Evolutionary conservation across 2,888 invertebrate species (phyloP), one percentile per base, ranked within the genome.

Genomic region (Folsomia manolachei): DNA sequence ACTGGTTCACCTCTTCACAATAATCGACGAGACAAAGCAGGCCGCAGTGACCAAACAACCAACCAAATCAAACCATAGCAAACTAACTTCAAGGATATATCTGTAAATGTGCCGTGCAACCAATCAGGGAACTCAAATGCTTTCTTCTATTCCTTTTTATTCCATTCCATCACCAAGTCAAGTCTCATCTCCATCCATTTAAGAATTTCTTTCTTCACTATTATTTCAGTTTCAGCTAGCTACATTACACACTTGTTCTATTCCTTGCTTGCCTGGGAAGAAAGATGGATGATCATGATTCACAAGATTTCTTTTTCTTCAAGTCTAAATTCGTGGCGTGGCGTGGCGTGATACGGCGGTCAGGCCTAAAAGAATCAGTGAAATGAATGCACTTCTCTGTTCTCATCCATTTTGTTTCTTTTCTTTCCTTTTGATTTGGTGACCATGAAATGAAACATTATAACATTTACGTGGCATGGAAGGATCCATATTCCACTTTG

Each of bases 381-480:
- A 39, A 4, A 39, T 39, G 39, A 39, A 39, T 39, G 39, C 39
- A 39, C 14, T 39, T 39, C 39, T 39, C 39, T 39, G 39, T 39
- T 39, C 7, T 39, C 39, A 39, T 39, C 39, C 14, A 39, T 39
- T n/a, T n/a, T n/a, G n/a, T n/a, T n/a, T n/a, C n/a, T n/a, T n/a
- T n/a, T n/a, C n/a, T n/a, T 39, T 39, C 39, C 39, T 56, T 56
- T 56, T 56, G 18, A n/a, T 56, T 56, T 56, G 51, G 65, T 66
- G 65, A 66, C 65, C 65, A 66, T 66, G 65, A 66, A 66, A 66
- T 67, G 60, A 26, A 67, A 53, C 67, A 53, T 60, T 60, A 67
- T 24, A 56, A 7, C 56, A 56, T 56, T 56, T 56, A 7, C 18
- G 9, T 56, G 7, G 21, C 56, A 56, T 18, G 18, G 51, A 51